Percentiles rank a stretch among this genome's conserved stretches.
These are phyloP conservation scores for Sebastes hubbsi DNA, from an alignment of 2,797 vertebrate species.

Conservation along the genomic window DNA sequence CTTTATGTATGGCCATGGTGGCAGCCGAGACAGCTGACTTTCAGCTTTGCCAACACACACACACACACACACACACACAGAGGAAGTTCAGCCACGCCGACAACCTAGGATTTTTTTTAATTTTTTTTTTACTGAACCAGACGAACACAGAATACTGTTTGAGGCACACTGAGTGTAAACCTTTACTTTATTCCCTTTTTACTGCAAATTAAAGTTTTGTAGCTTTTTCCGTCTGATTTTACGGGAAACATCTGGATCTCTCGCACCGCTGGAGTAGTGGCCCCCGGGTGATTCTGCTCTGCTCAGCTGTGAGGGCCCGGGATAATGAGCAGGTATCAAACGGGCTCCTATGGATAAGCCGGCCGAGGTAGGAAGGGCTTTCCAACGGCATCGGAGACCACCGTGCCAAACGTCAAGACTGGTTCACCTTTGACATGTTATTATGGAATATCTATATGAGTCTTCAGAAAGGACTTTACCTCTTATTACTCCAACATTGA, in stretches of 20 bases:
- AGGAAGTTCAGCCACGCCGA: constrained; percentile 40
- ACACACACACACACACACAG: constrained; percentile 19
- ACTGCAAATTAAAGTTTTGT: constrained; percentile 88
- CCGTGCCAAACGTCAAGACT: constrained; percentile 49
- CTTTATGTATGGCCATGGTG: constrained; percentile 25
- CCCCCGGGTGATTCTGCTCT: constrained; percentile 73
- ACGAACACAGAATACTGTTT: constrained; percentile 70
- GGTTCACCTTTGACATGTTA: neutral
- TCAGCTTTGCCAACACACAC: constrained; percentile 37
- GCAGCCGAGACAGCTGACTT: constrained; percentile 56
- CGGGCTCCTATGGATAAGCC: constrained; percentile 64
- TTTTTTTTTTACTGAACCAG: constrained; percentile 59
- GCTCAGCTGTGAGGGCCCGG: constrained; percentile 74
- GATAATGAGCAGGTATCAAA: constrained; percentile 85
- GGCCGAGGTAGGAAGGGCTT: constrained; percentile 43
- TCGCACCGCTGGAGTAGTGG: constrained; percentile 75
- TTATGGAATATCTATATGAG: neutral
- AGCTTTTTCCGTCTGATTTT: constrained; percentile 88
- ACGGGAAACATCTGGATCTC: constrained; percentile 87
- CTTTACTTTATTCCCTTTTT: constrained; percentile 82
- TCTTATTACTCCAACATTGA: neutral
- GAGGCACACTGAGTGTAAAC: constrained; percentile 77
- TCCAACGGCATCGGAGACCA: constrained; percentile 57
- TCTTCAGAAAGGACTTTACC: neutral
- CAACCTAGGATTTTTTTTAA: constrained; percentile 40